A percentile compares a stretch with the other conserved stretches of the same genome.
phyloP scores from a whole-genome alignment of 2,888 invertebrate species.

The Aphidoletes aphidimyza region DNA sequence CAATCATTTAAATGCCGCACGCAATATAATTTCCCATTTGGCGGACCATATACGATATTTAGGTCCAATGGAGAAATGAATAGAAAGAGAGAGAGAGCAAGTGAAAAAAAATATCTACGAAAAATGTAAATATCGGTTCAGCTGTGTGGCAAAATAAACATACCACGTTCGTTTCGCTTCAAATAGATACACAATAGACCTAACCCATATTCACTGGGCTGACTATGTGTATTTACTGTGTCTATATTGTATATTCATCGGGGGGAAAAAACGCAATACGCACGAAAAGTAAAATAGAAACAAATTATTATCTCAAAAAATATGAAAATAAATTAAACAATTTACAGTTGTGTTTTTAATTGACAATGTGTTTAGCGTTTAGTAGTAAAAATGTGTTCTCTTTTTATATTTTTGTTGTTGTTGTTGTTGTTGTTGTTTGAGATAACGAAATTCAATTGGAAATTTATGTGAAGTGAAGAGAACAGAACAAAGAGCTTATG shows the following conservation, averaged over 20 bases:
- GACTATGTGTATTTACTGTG: not conserved
- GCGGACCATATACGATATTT: conserved; percentile 18
- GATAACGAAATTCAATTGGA: conserved; percentile 44
- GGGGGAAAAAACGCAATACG: too few species aligned
- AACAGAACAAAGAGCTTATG: not conserved
- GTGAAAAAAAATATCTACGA: not conserved
- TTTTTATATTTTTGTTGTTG: not conserved
- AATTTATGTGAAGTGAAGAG: conserved; percentile 15
- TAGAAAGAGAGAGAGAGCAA: not conserved
- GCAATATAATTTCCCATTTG: conserved; percentile 25
- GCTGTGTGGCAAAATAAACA: conserved; percentile 41
- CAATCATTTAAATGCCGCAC: conserved; percentile 47
- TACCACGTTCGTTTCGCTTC: not conserved
- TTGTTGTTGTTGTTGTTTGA: not conserved
- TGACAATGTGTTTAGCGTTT: conserved; percentile 51
- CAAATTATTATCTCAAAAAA: conserved; percentile 44
- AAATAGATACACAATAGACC: conserved; percentile 16
- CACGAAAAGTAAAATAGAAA: too few species aligned
- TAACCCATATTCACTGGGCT: conserved; percentile 15
- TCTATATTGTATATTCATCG: not conserved
- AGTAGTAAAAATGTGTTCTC: conserved; percentile 37
- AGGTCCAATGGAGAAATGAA: not conserved
- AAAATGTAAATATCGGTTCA: conserved; percentile 47
- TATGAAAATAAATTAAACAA: conserved; percentile 53
- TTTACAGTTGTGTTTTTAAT: conserved; percentile 52